Percentiles rank a stretch among this genome's conserved stretches.
Conservation (phyloP, 2,888 invertebrate species). For the Epirrhoe alternata region DNA sequence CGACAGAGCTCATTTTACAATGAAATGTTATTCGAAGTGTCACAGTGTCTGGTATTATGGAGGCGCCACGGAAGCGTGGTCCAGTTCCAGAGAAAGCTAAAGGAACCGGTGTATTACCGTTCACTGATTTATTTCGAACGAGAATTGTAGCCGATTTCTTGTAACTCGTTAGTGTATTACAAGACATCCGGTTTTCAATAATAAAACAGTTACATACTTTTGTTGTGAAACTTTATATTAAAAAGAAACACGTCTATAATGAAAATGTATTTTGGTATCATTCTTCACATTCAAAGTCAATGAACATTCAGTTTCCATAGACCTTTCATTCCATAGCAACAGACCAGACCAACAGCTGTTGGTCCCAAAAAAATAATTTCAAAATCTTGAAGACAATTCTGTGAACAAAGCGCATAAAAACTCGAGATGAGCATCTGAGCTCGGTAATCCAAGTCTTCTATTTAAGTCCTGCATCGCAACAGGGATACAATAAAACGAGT, state of each 20-base stretch:
- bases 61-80: constrained; percentile 61
- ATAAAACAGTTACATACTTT: constrained; percentile 5
- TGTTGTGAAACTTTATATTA: no score
- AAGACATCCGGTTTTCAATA: constrained; percentile 19
- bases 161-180: constrained; percentile 27
- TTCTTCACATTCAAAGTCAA: not conserved
- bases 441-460: constrained; percentile 32
- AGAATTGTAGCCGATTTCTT: constrained; percentile 33
- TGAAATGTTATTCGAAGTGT: constrained; percentile 18
- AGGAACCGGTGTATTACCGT: constrained; percentile 51
- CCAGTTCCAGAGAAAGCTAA: constrained; percentile 73
- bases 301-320: not conserved
- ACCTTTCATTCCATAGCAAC: constrained; percentile 8
- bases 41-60: constrained; percentile 51
- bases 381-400: constrained; percentile 13
- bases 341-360: not conserved
- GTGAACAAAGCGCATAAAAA: constrained; percentile 26
- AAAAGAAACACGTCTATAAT: not conserved
- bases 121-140: constrained; percentile 36
- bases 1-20: constrained; percentile 16
- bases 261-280: not conserved
- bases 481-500: constrained; percentile 35
- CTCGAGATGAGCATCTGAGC: constrained; percentile 23
- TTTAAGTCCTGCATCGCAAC: constrained; percentile 34
- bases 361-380: not conserved